Base-by-base conservation (phyloP, 2,888 invertebrate genomes). In the Lasioglossum leucozonium region DNA sequence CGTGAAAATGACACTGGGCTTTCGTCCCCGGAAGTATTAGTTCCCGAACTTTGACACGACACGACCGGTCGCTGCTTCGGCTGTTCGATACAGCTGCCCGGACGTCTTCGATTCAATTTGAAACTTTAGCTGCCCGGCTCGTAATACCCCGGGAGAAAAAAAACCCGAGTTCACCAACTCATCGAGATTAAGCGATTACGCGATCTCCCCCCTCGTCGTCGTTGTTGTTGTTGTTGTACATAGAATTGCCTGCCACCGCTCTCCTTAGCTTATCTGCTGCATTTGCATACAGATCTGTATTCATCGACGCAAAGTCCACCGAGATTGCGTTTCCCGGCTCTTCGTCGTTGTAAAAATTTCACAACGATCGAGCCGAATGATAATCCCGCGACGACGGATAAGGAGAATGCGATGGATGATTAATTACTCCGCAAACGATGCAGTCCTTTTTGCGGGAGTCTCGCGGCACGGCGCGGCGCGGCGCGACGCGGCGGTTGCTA, bases 1-100 rank as follows among this genome's bases (percentile, higher is more conserved):
- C 51, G 47, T 71, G 79, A 40, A 84, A 71, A 80, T 75, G 77
- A 84, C 77, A 51, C 58, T 71, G 34, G 77, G 37, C 69, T 78
- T 76, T 81, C 81, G 67, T 72, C 13, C 13, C 40, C 62, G 58
- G 22, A 77, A 74, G 69, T 75, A 78, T 76, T 62, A 77, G 69
- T 44, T 58, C 13, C 65, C 0, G 34, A 44, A n/a, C 47, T 69
- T 74, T 47, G 77, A 74, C 71, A 69, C 30, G 44, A 10, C 16
- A 16, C 69, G n/a, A n/a, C 16, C 37, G 2, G 37, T 42, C 8
- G 71, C 37, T 71, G 26, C n/a, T 26, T n/a, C 22, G 13, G 16
- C 42, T 22, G 69, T 26, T 26, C 42, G 71, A 71, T 69, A 11
- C 42, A 37, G 22, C 71, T 13, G 16, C 71, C 26, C 16, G 26